Base-by-base conservation (phyloP, 2,888 invertebrate species). In the Lasioglossum leucozonium region DNA sequence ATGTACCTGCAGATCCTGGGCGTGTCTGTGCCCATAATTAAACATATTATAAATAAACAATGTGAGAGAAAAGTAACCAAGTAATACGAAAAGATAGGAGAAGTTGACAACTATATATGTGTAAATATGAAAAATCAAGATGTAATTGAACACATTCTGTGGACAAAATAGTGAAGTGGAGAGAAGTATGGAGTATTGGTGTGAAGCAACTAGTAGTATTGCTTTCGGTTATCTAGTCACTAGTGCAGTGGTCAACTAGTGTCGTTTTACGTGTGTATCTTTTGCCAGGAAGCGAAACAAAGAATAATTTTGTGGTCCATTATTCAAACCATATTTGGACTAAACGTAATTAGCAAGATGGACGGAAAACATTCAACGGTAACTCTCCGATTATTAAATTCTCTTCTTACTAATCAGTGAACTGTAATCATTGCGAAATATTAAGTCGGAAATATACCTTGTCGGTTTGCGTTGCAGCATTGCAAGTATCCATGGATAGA, bases 401-500 rank as follows among this genome's bases (percentile, higher is more conserved):
- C 67, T 11, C 67, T 11, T 69, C 69, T 40, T 40, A 40, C 40
- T 69, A 69, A 69, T 37, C 37, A 37, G 4, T 67, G n/a, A 13
- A 69, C 22, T 6, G 13, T 37, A 40, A 30, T 40, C 40, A 34
- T 78, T 58, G 2, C 51, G 37, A 26, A 42, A 37, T 42, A 5
- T 69, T 10, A 11, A 34, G 58, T 30, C 6, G 16, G 22, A 67
- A 62, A 78, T n/a, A 77, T 95, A 98, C 98, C 96, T 98, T 96
- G 95, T 98, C 98, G 47, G 98, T 98, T 96, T 98, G 98, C 92
- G 98, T 98, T 93, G 98, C 97, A 90, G 97, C 97, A 95, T 97
- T 98, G 94, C 97, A 97, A 90, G 96, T 97, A 93, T 97, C 96
- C 93, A 96, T 96, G 83, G 95, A 94, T 90, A 92, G 94, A 90